Conservation (phyloP, 2,888 invertebrate species). For the Frankliniella intonsa region DNA sequence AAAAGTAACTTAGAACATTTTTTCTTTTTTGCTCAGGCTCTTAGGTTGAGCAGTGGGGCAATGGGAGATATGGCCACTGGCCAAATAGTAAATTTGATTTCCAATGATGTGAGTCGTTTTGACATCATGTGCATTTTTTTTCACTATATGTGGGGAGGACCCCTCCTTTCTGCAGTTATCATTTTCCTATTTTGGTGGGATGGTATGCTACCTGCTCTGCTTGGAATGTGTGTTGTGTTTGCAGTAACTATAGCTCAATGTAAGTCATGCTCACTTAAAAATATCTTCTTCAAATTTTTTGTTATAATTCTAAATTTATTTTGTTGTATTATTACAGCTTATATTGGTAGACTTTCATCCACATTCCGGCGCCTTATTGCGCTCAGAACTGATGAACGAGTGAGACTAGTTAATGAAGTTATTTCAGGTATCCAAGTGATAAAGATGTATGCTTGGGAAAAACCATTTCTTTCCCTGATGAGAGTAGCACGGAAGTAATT, state of each 20-base stretch:
- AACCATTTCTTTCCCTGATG: conserved; percentile 71
- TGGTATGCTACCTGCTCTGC: conserved; percentile 47
- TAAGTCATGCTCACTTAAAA: not conserved
- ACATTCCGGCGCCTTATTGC: conserved; percentile 73
- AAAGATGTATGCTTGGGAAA: conserved; percentile 91
- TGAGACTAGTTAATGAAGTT: conserved; percentile 87
- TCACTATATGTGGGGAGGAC: conserved; percentile 77
- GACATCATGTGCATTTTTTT: conserved; percentile 65
- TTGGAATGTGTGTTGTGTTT: conserved; percentile 51
- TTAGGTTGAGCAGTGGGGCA: conserved; percentile 50
- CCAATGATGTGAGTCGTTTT: conserved; percentile 79
- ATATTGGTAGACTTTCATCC: conserved; percentile 71
- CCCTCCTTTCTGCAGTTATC: conserved; percentile 56
- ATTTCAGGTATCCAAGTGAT: conserved; percentile 80
- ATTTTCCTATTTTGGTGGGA: conserved; percentile 48
- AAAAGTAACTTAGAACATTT: conserved; percentile 41
- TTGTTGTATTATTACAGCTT: conserved; percentile 50
- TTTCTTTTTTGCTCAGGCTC: conserved; percentile 43
- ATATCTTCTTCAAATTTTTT: not conserved
- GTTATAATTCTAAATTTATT: conserved; percentile 36
- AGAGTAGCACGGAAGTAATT: conserved; percentile 67
- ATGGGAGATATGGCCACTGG: conserved; percentile 56
- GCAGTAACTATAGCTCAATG: conserved; percentile 37
- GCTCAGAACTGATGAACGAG: conserved; percentile 81
- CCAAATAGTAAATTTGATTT: conserved; percentile 76